A percentile compares a stretch with the other conserved stretches of the same genome.
Evolutionary conservation across 2,888 invertebrate genomes (phyloP).

Genomic region (Coelogynopora nodosa): DNA sequence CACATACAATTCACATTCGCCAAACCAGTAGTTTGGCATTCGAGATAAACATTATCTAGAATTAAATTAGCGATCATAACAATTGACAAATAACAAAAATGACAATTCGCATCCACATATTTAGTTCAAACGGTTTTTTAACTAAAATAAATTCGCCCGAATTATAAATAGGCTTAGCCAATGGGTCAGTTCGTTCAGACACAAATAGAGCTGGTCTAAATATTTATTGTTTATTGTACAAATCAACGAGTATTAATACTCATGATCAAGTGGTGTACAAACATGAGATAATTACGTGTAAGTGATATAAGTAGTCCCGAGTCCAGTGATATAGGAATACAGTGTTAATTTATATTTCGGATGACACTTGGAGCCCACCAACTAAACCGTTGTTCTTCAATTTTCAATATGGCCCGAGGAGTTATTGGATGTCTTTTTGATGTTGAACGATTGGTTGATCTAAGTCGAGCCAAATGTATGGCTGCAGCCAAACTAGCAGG

Average conservation of each 20-base stretch:
- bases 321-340: not conserved
- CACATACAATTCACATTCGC: no score
- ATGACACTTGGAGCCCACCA: constrained; percentile 14
- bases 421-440: not conserved
- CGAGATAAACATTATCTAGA: no score
- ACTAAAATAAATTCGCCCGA: no score
- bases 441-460: not conserved
- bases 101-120: no score
- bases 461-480: constrained; percentile 3
- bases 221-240: not conserved
- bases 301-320: not conserved
- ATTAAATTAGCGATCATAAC: no score
- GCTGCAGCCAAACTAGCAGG: not conserved
- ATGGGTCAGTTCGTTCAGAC: no score
- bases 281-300: not conserved
- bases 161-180: no score
- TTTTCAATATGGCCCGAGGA: constrained; percentile 12
- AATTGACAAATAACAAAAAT: no score
- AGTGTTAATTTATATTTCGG: not conserved
- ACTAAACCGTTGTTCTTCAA: constrained; percentile 20
- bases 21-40: no score
- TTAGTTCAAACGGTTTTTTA: no score
- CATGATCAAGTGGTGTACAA: not conserved
- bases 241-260: not conserved
- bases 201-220: not conserved